Percentiles rank a stretch among this genome's conserved stretches.
Evolutionary conservation across 1,140 invertebrate genomes (phyloP).

Genomic region (Drosophila cardini): DNA sequence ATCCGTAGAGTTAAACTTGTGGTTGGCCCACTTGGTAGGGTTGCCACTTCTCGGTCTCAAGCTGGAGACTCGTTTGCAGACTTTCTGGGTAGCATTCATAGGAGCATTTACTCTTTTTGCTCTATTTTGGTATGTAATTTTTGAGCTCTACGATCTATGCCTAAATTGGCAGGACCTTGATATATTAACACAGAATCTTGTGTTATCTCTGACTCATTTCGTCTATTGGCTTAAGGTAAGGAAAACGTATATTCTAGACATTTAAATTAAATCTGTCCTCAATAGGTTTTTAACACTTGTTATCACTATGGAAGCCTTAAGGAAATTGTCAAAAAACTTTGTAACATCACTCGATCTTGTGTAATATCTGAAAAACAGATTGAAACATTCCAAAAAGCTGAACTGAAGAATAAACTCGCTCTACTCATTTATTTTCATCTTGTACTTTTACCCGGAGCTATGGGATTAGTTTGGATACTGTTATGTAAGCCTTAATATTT

Average conservation of each 20-base stretch:
- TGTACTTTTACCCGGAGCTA: conserved; percentile 42
- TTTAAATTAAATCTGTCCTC: too few species aligned
- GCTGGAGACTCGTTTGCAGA: conserved; percentile 40
- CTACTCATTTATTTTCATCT: conserved; percentile 57
- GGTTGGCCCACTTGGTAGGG: conserved; percentile 58
- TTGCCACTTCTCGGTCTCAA: conserved; percentile 60
- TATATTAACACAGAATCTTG: conserved; percentile 60
- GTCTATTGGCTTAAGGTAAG: conserved; percentile 58
- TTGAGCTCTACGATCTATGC: conserved; percentile 65
- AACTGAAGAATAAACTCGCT: conserved; percentile 56
- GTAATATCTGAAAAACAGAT: conserved; percentile 50
- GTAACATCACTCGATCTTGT: conserved; percentile 33
- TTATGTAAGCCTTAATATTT: conserved; percentile 32
- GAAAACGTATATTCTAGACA: neutral
- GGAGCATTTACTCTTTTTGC: conserved; percentile 27
- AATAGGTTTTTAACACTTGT: conserved; percentile 52
- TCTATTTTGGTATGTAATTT: conserved; percentile 46
- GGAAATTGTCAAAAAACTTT: conserved; percentile 24
- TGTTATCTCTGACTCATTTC: conserved; percentile 66
- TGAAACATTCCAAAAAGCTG: conserved; percentile 47
- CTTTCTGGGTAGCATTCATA: neutral
- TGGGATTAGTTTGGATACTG: conserved; percentile 56
- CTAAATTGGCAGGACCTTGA: conserved; percentile 61
- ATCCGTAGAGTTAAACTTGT: conserved; percentile 68
- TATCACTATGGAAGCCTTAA: conserved; percentile 45